Evolutionary conservation across 2,113 vertebrate species (phyloP).

Genomic region (Tiliqua scincoides): DNA sequence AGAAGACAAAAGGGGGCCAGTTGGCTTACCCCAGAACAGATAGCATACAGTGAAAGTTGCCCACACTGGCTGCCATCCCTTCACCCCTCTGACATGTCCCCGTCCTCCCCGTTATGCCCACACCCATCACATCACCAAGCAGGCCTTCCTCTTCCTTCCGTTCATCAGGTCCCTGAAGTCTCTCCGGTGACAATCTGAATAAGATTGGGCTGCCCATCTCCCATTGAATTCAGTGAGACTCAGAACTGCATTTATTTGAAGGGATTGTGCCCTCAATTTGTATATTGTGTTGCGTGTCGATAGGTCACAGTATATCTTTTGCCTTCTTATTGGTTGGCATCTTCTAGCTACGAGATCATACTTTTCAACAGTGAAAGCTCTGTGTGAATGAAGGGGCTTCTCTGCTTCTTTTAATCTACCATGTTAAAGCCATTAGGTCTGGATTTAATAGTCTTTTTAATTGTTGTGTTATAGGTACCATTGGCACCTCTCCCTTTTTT

Average conservation of each 20-base stretch:
- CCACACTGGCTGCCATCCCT: too few relatives aligned
- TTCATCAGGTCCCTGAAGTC: too few relatives aligned
- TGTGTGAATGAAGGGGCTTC: conserved; percentile 50
- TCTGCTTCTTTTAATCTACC: conserved; percentile 59
- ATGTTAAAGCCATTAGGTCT: conserved; percentile 50
- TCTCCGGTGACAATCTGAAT: too few relatives aligned
- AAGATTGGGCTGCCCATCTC: too few relatives aligned
- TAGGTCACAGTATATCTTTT: conserved; percentile 1
- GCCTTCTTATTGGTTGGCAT: conserved; percentile 23
- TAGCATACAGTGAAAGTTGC: too few relatives aligned
- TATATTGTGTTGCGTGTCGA: background rate
- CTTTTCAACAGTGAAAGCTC: conserved; percentile 53
- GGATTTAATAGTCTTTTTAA: conserved; percentile 69
- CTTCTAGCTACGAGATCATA: background rate
- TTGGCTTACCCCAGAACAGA: too few relatives aligned
- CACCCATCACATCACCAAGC: too few relatives aligned
- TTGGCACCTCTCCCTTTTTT: conserved; percentile 67
- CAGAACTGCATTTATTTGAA: background rate
- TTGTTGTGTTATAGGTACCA: conserved; percentile 67
- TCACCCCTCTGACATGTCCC: too few relatives aligned
- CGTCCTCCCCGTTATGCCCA: too few relatives aligned
- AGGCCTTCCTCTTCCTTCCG: too few relatives aligned
- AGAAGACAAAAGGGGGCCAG: too few relatives aligned
- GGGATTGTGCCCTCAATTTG: background rate
- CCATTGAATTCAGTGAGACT: background rate